A percentile compares a stretch with the other conserved stretches of the same genome.
Evolutionary conservation across 1,140 invertebrate species (phyloP).

Genomic region (Drosophila fuyamai): DNA sequence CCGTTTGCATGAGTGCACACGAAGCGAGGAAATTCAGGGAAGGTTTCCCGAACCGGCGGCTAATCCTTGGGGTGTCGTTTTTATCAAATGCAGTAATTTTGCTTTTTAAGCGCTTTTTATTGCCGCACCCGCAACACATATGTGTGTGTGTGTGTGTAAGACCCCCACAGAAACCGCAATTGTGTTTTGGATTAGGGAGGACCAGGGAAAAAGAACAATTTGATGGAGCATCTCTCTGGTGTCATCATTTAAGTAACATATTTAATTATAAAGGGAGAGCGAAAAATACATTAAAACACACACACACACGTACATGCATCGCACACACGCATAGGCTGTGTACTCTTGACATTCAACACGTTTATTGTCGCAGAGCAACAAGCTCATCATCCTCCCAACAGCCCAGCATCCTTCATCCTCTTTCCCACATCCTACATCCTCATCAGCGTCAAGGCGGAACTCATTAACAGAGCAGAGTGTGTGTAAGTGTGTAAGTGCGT

Average conservation of each 20-base stretch:
- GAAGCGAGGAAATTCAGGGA: neutral
- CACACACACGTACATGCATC: constrained; percentile 4
- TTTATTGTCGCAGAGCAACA: constrained; percentile 61
- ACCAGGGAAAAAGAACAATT: constrained; percentile 9
- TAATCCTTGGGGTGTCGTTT: constrained; percentile 66
- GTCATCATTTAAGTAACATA: constrained; percentile 51
- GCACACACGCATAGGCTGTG: constrained; percentile 14
- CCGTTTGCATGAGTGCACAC: constrained; percentile 43
- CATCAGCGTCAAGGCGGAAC: constrained; percentile 61
- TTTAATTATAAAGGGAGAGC: constrained; percentile 53
- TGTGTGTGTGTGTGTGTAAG: constrained; percentile 6
- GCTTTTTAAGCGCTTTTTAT: constrained; percentile 64
- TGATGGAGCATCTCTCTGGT: constrained; percentile 38
- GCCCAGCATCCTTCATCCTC: neutral
- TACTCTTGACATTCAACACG: constrained; percentile 63
- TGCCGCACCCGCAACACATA: constrained; percentile 18
- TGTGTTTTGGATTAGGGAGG: constrained; percentile 44
- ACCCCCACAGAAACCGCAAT: constrained; percentile 46
- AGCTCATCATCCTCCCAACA: constrained; percentile 31
- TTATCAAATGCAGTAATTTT: constrained; percentile 58
- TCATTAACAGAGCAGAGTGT: constrained; percentile 49
- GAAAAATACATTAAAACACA: constrained; percentile 22
- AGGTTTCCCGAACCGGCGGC: constrained; percentile 7
- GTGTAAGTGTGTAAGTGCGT: constrained; percentile 17
- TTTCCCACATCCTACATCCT: constrained; percentile 41